Conservation (phyloP, 2,888 invertebrate species). For the Platerodrilus igneus region DNA sequence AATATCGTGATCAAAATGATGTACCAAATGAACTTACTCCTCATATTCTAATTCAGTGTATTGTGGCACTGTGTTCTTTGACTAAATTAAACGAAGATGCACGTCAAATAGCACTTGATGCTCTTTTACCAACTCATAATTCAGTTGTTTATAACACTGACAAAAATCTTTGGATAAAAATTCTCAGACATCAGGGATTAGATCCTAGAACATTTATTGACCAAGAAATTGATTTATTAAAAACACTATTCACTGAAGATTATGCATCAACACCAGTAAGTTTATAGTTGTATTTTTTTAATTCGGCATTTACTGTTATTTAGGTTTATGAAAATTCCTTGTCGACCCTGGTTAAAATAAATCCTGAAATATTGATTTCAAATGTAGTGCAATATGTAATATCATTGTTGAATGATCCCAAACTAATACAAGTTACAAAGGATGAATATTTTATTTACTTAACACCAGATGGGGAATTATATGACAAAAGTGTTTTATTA, state of each 20-base stretch:
- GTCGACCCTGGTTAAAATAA: conserved; percentile 60
- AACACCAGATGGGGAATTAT: conserved; percentile 85
- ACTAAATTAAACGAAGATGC: conserved; percentile 49
- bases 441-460: conserved; percentile 76
- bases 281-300: conserved; percentile 17
- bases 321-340: conserved; percentile 68
- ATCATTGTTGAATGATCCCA: conserved; percentile 58
- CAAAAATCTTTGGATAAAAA: conserved; percentile 65
- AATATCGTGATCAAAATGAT: conserved; percentile 50
- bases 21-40: conserved; percentile 50
- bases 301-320: conserved; percentile 13
- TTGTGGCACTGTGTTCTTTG: conserved; percentile 46
- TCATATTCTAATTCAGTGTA: conserved; percentile 45
- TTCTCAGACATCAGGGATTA: conserved; percentile 55
- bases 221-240: conserved; percentile 55
- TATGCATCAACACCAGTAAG: conserved; percentile 38
- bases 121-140: conserved; percentile 71
- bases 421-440: conserved; percentile 67
- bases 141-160: conserved; percentile 59
- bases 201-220: conserved; percentile 59
- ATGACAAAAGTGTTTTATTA: conserved; percentile 79
- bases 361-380: conserved; percentile 62
- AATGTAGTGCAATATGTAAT: conserved; percentile 60
- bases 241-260: conserved; percentile 59
- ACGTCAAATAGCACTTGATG: conserved; percentile 59